A percentile compares a stretch with the other conserved stretches of the same genome.
These are phyloP conservation scores for Zoanthus solanderi DNA, from an alignment of 92 coral and sea anemone species.

Conservation along the genomic window DNA sequence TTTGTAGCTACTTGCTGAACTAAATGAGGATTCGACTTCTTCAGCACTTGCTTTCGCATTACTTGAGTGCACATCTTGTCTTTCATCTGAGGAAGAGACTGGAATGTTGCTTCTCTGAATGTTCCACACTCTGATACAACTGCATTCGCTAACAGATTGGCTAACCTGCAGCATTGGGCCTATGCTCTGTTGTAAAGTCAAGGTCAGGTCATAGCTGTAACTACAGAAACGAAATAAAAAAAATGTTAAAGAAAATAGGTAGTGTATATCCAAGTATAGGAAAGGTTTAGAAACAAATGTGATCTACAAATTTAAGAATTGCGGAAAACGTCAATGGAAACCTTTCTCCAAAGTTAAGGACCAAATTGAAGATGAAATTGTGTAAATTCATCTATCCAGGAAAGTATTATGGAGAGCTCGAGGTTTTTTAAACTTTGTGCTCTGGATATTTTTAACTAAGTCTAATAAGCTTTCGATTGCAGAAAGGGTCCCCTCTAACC, in stretches of 20 bases:
- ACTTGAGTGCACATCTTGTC: background rate
- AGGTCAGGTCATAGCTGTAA: slow-evolving; percentile 94
- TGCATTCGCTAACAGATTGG: background rate
- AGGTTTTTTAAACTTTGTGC: too few relatives aligned
- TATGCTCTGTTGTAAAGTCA: slow-evolving; percentile 89
- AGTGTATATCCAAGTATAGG: too few relatives aligned
- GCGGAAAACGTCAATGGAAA: too few relatives aligned
- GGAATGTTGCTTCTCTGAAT: slow-evolving; percentile 23
- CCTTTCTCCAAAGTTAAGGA: too few relatives aligned
- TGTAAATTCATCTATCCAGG: too few relatives aligned
- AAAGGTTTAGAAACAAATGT: too few relatives aligned
- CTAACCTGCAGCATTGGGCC: slow-evolving; percentile 64
- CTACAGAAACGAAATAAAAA: slow-evolving; percentile 42
- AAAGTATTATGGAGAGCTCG: too few relatives aligned
- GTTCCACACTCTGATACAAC: slow-evolving; percentile 42
- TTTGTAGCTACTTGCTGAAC: slow-evolving; percentile 5
- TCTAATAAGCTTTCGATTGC: too few relatives aligned
- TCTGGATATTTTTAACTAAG: too few relatives aligned
- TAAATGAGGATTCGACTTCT: slow-evolving; percentile 1
- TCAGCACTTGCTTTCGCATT: background rate
- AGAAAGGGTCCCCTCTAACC: too few relatives aligned
- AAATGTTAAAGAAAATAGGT: background rate
- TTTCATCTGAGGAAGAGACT: background rate
- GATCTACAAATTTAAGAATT: too few relatives aligned
- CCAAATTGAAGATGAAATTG: too few relatives aligned